Evolutionary conservation across 1,140 invertebrate genomes (phyloP).

Genomic region (Venturia canescens): DNA sequence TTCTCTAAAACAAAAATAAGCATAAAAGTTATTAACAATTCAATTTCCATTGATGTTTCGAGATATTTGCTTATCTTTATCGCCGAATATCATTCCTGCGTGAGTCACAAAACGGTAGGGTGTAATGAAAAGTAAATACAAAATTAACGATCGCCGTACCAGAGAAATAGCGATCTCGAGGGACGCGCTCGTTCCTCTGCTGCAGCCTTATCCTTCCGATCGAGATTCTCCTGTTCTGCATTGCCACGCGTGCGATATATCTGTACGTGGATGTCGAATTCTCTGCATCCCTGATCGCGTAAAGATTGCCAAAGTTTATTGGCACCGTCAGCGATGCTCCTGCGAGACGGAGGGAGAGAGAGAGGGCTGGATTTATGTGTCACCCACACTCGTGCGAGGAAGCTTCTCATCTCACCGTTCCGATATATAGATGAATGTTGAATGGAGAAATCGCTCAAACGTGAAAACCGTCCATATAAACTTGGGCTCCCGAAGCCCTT

Average conservation of each 20-base stretch:
- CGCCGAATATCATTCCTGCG: background rate
- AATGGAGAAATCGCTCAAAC: slow-evolving; percentile 7
- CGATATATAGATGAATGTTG: background rate
- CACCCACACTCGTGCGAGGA: slow-evolving; percentile 17
- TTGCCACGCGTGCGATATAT: background rate
- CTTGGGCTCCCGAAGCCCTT: background rate
- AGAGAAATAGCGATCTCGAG: slow-evolving; percentile 38
- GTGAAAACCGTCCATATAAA: background rate
- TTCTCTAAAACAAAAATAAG: too few species aligned
- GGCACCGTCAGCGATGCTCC: slow-evolving; percentile 33
- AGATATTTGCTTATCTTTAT: too few species aligned
- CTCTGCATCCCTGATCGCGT: slow-evolving; percentile 43
- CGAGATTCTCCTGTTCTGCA: slow-evolving; percentile 1
- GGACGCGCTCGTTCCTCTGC: slow-evolving; percentile 1
- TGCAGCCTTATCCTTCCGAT: slow-evolving; percentile 26
- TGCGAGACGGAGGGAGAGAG: background rate
- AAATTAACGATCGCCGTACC: background rate
- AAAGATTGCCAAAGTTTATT: slow-evolving; percentile 49
- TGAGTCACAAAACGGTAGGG: background rate
- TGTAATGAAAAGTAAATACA: slow-evolving; percentile 5
- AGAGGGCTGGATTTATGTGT: slow-evolving; percentile 32
- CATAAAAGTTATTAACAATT: too few species aligned
- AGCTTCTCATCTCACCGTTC: slow-evolving; percentile 15
- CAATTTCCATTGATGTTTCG: too few species aligned
- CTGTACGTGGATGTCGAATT: slow-evolving; percentile 17